These are phyloP conservation scores for Pygoscelis antarcticus DNA, from an alignment of 2,113 vertebrate genomes.

Conservation along the genomic window DNA sequence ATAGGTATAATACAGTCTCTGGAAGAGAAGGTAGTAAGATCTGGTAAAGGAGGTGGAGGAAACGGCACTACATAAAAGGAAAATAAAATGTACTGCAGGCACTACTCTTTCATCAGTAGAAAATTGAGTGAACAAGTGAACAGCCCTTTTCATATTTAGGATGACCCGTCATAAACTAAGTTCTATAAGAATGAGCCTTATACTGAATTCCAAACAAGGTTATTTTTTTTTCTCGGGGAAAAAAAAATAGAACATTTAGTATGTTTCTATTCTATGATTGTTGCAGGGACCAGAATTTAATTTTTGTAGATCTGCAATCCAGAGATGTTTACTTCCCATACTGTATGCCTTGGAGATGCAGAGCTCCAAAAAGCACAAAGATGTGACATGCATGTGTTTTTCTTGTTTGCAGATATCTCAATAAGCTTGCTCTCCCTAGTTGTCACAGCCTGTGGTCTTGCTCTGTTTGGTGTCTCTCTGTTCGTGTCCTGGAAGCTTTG, in stretches of 20 bases:
- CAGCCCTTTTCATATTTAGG: not conserved
- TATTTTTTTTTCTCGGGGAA: not conserved
- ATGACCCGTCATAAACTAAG: not conserved
- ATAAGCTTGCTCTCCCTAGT: constrained; percentile 94
- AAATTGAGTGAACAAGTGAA: not conserved
- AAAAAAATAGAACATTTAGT: not conserved
- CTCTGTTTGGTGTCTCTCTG: constrained; percentile 94
- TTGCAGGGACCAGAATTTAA: not conserved
- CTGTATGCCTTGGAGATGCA: not conserved
- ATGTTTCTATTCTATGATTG: not conserved
- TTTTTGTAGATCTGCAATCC: not conserved
- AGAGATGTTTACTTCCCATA: not conserved
- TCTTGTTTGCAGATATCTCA: constrained; percentile 87
- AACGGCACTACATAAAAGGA: not conserved
- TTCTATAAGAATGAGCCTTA: not conserved
- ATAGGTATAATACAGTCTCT: not conserved
- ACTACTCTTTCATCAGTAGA: not conserved
- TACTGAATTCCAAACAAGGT: not conserved
- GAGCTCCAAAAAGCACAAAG: not conserved
- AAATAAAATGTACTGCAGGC: not conserved
- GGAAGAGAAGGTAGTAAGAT: not conserved
- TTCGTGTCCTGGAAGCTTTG: constrained; percentile 99
- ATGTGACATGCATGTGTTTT: not conserved
- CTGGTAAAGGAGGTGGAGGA: not conserved
- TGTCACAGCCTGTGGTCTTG: constrained; percentile 95